These are phyloP conservation scores for Pseudocheirus occidentalis DNA, from an alignment of 2,797 vertebrate species.

Conservation along the genomic window DNA sequence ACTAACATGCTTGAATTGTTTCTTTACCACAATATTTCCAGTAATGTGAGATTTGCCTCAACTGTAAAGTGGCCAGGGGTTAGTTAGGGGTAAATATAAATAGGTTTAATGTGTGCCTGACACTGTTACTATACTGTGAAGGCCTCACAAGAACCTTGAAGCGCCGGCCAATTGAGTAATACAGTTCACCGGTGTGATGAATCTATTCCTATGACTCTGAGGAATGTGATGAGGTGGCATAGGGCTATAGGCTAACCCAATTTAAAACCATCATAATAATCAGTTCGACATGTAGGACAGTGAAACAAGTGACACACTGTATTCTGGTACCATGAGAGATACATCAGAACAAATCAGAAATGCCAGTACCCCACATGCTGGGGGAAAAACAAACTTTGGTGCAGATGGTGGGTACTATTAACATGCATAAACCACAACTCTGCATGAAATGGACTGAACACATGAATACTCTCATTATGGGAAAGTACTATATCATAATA, in stretches of 20 bases:
- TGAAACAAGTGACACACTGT: neutral
- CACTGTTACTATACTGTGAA: neutral
- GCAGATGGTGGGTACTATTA: neutral
- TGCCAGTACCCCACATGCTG: neutral
- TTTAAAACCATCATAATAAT: neutral
- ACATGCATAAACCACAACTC: neutral
- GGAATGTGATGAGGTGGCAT: neutral
- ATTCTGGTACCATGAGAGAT: neutral
- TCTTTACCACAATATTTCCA: neutral
- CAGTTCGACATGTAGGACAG: neutral
- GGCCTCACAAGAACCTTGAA: neutral
- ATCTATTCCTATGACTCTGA: neutral
- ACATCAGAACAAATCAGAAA: neutral
- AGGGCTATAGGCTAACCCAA: neutral
- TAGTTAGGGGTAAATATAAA: neutral
- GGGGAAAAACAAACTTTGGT: neutral
- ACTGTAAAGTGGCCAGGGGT: neutral
- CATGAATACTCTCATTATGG: neutral
- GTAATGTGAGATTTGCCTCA: neutral
- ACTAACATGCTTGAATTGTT: neutral
- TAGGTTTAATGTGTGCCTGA: neutral
- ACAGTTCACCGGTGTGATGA: neutral
- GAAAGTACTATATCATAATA: neutral
- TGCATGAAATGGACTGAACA: neutral
- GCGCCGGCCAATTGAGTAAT: neutral